phyloP scores from a whole-genome alignment of 2,113 vertebrate genomes.

The Semicossyphus pulcher region DNA sequence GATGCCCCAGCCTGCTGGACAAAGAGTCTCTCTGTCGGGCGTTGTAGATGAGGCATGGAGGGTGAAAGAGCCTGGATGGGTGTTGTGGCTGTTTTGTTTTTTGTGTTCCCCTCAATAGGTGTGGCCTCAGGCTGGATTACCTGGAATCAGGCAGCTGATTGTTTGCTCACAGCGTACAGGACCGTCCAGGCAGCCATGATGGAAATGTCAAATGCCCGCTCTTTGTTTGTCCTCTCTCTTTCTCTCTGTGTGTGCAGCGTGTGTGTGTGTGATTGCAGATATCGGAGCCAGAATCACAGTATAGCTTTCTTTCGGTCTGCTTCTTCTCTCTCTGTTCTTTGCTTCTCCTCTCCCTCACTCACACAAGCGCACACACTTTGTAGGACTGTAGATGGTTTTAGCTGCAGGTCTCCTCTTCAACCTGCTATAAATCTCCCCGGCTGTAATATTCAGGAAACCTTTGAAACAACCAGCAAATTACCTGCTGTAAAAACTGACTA shows the following conservation, averaged over 20 bases:
- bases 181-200: slow-evolving; percentile 34
- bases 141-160: slow-evolving; percentile 40
- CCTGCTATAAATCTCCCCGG: slow-evolving; percentile 71
- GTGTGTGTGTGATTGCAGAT: background rate
- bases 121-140: slow-evolving; percentile 53
- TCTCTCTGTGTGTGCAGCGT: background rate
- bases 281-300: no score
- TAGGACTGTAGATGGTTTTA: slow-evolving; percentile 53
- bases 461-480: slow-evolving; percentile 84
- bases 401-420: slow-evolving; percentile 60
- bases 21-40: slow-evolving; percentile 76
- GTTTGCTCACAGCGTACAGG: slow-evolving; percentile 1
- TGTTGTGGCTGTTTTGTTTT: slow-evolving; percentile 26
- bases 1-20: slow-evolving; percentile 67
- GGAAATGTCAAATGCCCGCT: slow-evolving; percentile 54
- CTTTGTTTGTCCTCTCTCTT: slow-evolving; percentile 24
- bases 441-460: slow-evolving; percentile 78
- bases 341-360: background rate
- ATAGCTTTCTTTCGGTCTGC: background rate
- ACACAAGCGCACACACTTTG: slow-evolving; percentile 7
- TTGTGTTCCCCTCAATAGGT: slow-evolving; percentile 20
- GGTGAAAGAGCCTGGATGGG: slow-evolving; percentile 27
- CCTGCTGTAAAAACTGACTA: slow-evolving; percentile 78
- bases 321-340: background rate
- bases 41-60: slow-evolving; percentile 44